A percentile compares a stretch with the other conserved stretches of the same genome.
These are phyloP conservation scores for Cataglyphis rosenhaueri DNA, from an alignment of 2,888 invertebrate genomes.

Conservation along the genomic window DNA sequence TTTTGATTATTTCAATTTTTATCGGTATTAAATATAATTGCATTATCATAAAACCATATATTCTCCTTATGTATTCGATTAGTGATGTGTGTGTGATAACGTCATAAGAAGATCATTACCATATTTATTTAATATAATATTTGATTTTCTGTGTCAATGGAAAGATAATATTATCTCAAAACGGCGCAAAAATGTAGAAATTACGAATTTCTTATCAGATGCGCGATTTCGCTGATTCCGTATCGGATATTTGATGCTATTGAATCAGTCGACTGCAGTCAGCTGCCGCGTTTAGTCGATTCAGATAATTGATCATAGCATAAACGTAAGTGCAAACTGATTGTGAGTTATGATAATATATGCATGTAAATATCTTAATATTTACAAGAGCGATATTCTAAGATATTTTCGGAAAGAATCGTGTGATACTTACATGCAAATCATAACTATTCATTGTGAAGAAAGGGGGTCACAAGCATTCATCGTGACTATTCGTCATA, in stretches of 20 bases:
- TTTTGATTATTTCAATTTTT: not conserved
- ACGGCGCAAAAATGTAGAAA: not conserved
- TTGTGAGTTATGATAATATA: not conserved
- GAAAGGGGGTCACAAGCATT: conserved; percentile 14
- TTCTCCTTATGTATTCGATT: not conserved
- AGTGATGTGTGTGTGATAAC: not conserved
- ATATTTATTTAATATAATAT: not conserved
- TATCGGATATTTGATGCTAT: not conserved
- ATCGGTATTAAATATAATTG: not conserved
- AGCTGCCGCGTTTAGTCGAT: conserved; percentile 29
- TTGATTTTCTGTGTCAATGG: not conserved
- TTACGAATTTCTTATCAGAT: conserved; percentile 23
- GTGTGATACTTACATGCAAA: conserved; percentile 1
- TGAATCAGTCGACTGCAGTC: conserved; percentile 19
- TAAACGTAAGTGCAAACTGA: conserved; percentile 12
- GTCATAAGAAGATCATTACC: not conserved
- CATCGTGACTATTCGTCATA: conserved; percentile 5
- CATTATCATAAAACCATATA: not conserved
- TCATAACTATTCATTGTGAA: conserved; percentile 1
- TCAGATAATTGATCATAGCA: not conserved
- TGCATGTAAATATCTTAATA: not conserved
- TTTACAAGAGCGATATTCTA: not conserved
- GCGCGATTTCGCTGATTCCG: not conserved
- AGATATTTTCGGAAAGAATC: conserved; percentile 8
- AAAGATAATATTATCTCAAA: not conserved